Percentiles rank a stretch among this genome's conserved stretches.
Evolutionary conservation across 1,140 invertebrate genomes (phyloP).

Genomic region (Pachyrhynchus sulphureomaculatus): DNA sequence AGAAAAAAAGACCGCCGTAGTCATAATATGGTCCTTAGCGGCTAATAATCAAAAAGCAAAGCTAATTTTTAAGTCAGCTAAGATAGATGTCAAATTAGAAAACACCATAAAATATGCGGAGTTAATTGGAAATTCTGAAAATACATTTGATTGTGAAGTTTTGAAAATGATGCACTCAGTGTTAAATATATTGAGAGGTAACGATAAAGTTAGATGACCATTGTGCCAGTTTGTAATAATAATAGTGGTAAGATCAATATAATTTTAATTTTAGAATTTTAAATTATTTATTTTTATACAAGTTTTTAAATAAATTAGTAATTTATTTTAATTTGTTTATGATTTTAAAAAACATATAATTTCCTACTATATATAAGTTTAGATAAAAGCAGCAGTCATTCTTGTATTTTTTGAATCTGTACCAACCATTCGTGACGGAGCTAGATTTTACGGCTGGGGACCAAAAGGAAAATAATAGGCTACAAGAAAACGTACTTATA

Average conservation of each 20-base stretch:
- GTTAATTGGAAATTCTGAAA: constrained; percentile 24
- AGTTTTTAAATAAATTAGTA: constrained; percentile 1
- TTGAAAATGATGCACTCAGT: constrained; percentile 41
- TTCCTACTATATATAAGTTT: too few species aligned
- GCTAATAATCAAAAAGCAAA: constrained; percentile 54
- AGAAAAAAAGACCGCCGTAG: constrained; percentile 46
- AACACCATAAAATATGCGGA: constrained; percentile 42
- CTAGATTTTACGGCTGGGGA: too few species aligned
- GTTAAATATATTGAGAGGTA: constrained; percentile 39
- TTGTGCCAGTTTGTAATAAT: not conserved
- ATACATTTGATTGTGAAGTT: constrained; percentile 25
- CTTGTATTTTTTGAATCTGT: too few species aligned
- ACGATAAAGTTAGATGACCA: constrained; percentile 22
- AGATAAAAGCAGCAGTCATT: too few species aligned
- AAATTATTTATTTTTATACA: constrained; percentile 15
- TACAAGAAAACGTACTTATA: too few species aligned
- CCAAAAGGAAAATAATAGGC: too few species aligned
- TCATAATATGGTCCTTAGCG: constrained; percentile 51
- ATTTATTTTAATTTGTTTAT: constrained; percentile 5
- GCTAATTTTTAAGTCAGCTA: constrained; percentile 47
- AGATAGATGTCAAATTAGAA: constrained; percentile 47
- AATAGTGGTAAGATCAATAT: not conserved
- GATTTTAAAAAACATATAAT: constrained; percentile 2
- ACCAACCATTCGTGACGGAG: too few species aligned
- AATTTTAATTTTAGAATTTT: not conserved